phyloP scores from a whole-genome alignment of 1,140 invertebrate species.

The Drosophila pachea region DNA sequence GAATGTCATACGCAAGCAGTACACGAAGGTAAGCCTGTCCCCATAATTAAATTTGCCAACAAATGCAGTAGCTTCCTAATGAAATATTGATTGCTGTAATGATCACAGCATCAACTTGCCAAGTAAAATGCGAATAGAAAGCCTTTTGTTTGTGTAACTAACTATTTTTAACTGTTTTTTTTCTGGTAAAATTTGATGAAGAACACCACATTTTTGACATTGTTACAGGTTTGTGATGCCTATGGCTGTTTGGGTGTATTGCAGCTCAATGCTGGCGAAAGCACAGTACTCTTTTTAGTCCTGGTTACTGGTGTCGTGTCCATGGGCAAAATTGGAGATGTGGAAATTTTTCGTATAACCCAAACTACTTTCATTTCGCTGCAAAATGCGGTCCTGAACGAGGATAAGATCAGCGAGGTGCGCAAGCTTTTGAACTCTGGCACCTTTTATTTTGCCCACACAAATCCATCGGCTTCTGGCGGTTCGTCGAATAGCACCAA shows the following conservation, averaged over 20 bases:
- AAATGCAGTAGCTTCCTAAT: too few relatives aligned
- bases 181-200: too few relatives aligned
- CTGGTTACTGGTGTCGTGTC: conserved; percentile 97
- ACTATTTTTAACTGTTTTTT: too few relatives aligned
- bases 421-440: conserved; percentile 96
- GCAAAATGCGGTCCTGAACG: conserved; percentile 85
- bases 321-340: conserved; percentile 94
- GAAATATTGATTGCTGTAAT: too few relatives aligned
- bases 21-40: conserved; percentile 84
- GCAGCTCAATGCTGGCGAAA: conserved; percentile 91
- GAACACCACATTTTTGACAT: too few relatives aligned
- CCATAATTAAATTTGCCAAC: too few relatives aligned
- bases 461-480: conserved; percentile 57
- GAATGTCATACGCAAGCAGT: conserved; percentile 92
- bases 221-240: conserved; percentile 89
- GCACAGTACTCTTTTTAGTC: conserved; percentile 90
- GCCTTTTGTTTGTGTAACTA: too few relatives aligned
- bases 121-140: too few relatives aligned
- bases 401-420: conserved; percentile 89
- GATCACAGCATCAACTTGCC: too few relatives aligned
- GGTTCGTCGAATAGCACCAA: conserved; percentile 44
- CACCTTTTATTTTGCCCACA: conserved; percentile 96
- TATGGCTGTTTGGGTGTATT: conserved; percentile 96
- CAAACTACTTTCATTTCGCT: conserved; percentile 94
- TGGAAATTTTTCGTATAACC: conserved; percentile 96